phyloP scores from a whole-genome alignment of 2,888 invertebrate species.

The Tholera decimalis region DNA sequence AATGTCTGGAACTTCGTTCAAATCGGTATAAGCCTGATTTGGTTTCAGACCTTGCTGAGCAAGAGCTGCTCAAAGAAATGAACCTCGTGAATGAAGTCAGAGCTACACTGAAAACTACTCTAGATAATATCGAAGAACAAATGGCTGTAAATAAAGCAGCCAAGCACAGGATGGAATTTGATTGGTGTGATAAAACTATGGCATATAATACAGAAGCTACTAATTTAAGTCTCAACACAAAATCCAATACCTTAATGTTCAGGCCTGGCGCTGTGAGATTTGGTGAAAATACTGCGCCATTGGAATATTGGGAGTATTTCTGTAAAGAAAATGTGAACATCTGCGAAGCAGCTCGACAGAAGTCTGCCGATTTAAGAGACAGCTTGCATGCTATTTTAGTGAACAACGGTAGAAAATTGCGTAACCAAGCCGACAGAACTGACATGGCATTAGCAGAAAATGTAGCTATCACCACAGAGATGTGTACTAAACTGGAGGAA shows the following conservation, averaged over 20 bases:
- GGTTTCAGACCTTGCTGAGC: conserved; percentile 94
- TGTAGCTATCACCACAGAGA: conserved; percentile 95
- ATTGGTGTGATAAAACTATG: conserved; percentile 97
- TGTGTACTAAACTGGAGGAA: conserved; percentile 93
- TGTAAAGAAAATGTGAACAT: conserved; percentile 95
- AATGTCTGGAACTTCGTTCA: conserved; percentile 94
- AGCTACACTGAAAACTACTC: conserved; percentile 91
- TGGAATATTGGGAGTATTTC: conserved; percentile 96
- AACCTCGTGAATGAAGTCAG: conserved; percentile 94
- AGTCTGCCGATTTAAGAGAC: conserved; percentile 94
- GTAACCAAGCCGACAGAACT: conserved; percentile 95
- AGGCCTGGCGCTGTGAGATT: conserved; percentile 95
- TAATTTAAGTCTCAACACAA: conserved; percentile 93
- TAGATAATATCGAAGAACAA: conserved; percentile 93
- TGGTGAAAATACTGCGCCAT: conserved; percentile 93
- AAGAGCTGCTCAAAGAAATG: conserved; percentile 94
- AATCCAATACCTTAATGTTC: conserved; percentile 94
- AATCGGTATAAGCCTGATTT: conserved; percentile 94
- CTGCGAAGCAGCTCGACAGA: conserved; percentile 94
- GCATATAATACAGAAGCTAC: conserved; percentile 94
- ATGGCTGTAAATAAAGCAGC: conserved; percentile 94
- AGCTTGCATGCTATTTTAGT: conserved; percentile 94
- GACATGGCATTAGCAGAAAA: conserved; percentile 95
- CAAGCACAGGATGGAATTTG: conserved; percentile 96
- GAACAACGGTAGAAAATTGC: conserved; percentile 95